Conservation (phyloP, 2,797 vertebrate genomes). For the Synanceia verrucosa region DNA sequence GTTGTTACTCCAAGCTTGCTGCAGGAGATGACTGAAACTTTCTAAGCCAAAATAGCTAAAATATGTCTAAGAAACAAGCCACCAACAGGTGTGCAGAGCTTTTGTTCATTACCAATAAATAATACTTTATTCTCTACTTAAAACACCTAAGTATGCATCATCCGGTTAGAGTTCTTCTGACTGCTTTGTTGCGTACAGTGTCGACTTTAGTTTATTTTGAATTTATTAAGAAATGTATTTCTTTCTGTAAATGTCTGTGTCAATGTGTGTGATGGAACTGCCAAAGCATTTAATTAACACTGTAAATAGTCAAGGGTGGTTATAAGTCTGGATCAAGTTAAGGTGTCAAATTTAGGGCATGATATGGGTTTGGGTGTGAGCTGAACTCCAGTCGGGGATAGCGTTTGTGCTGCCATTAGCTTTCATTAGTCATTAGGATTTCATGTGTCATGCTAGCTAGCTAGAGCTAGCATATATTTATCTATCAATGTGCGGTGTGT, state of each 20-base stretch:
- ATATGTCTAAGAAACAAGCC: background rate
- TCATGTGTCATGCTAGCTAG: background rate
- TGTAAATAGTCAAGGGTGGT: too few relatives aligned
- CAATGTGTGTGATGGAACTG: too few relatives aligned
- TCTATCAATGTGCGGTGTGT: background rate
- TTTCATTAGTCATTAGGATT: background rate
- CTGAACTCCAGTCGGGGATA: background rate
- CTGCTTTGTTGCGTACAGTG: too few relatives aligned
- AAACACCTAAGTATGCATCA: too few relatives aligned
- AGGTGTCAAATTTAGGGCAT: too few relatives aligned
- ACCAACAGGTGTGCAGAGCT: background rate
- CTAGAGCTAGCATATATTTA: background rate
- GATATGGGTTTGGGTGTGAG: background rate
- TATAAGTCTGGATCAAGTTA: too few relatives aligned
- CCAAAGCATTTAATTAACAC: background rate
- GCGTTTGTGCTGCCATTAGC: background rate
- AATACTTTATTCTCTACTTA: too few relatives aligned
- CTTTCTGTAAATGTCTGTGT: background rate
- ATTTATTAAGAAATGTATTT: background rate
- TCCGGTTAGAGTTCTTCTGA: too few relatives aligned
- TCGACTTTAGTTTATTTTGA: background rate
- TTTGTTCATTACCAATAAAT: background rate
- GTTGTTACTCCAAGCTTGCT: background rate
- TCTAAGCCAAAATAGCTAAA: background rate
- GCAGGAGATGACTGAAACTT: background rate